These are phyloP conservation scores for Euproctis similis DNA, from an alignment of 2,888 invertebrate species.

Conservation along the genomic window DNA sequence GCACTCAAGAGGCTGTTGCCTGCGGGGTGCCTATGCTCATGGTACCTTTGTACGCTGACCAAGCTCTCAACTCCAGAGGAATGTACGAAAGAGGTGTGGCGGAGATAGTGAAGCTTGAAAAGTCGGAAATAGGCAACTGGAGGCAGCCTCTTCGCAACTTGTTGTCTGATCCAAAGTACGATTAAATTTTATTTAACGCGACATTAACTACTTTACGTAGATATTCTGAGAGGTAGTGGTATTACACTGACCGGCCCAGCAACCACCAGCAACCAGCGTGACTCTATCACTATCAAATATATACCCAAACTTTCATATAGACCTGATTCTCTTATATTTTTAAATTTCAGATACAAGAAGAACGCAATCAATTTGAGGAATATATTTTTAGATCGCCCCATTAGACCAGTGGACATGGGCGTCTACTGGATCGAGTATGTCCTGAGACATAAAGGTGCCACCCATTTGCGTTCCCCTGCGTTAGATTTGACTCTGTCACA, in stretches of 20 bases:
- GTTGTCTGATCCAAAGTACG: conserved; percentile 61
- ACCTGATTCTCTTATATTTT: conserved; percentile 1
- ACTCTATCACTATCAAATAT: too few species aligned
- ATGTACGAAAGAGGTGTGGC: conserved; percentile 70
- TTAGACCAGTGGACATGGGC: conserved; percentile 75
- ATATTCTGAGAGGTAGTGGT: too few species aligned
- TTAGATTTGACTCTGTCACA: conserved; percentile 64
- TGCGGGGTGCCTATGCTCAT: conserved; percentile 74
- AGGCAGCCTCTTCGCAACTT: conserved; percentile 50
- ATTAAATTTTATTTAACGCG: too few species aligned
- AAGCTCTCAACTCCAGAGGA: conserved; percentile 68
- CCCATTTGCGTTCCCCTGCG: conserved; percentile 67
- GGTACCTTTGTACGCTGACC: conserved; percentile 72
- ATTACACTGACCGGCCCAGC: too few species aligned
- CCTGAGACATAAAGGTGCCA: conserved; percentile 73
- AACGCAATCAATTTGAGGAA: conserved; percentile 63
- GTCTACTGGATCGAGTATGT: conserved; percentile 81
- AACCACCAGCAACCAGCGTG: too few species aligned
- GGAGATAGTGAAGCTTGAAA: conserved; percentile 43
- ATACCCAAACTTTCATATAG: neutral
- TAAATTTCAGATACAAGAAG: conserved; percentile 64
- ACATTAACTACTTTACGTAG: too few species aligned
- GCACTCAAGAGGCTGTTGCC: conserved; percentile 76
- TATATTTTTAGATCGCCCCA: conserved; percentile 74
- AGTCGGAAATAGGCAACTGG: conserved; percentile 45